These are phyloP conservation scores for Capromys pilorides DNA, from an alignment of 2,797 vertebrate genomes.

Conservation along the genomic window DNA sequence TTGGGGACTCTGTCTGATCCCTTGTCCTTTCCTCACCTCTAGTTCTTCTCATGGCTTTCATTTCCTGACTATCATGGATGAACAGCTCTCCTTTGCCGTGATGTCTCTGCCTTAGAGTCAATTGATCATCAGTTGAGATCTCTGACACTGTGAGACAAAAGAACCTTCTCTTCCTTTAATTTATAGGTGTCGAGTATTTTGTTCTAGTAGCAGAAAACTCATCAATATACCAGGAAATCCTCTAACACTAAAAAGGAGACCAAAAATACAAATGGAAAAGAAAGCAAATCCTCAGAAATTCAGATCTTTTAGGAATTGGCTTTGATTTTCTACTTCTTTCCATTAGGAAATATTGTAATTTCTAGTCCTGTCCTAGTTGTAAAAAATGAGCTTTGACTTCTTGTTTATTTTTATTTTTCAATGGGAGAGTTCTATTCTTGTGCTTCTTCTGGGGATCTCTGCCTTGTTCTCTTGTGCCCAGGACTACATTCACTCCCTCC, in stretches of 20 bases:
- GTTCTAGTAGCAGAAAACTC: not conserved
- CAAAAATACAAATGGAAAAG: not conserved
- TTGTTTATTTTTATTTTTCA: not conserved
- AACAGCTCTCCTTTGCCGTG: not conserved
- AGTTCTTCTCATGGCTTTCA: not conserved
- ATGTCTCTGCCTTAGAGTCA: not conserved
- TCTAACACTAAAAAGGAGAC: not conserved
- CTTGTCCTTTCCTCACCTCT: not conserved
- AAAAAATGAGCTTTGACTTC: not conserved
- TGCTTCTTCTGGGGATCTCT: not conserved
- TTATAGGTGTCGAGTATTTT: not conserved
- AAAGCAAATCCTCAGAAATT: not conserved
- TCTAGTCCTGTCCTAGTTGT: constrained; percentile 2
- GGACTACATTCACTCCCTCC: not conserved
- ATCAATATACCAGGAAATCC: not conserved
- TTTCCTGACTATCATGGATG: not conserved
- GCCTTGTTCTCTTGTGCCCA: not conserved
- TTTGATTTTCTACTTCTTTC: not conserved
- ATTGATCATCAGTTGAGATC: not conserved
- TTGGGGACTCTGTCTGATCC: not conserved
- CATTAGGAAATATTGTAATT: not conserved
- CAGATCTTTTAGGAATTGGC: constrained; percentile 21
- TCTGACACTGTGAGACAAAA: not conserved
- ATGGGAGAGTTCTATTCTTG: not conserved
- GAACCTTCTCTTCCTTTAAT: not conserved